Base-by-base conservation (phyloP, 2,797 vertebrate genomes). In the Tamandua tetradactyla region DNA sequence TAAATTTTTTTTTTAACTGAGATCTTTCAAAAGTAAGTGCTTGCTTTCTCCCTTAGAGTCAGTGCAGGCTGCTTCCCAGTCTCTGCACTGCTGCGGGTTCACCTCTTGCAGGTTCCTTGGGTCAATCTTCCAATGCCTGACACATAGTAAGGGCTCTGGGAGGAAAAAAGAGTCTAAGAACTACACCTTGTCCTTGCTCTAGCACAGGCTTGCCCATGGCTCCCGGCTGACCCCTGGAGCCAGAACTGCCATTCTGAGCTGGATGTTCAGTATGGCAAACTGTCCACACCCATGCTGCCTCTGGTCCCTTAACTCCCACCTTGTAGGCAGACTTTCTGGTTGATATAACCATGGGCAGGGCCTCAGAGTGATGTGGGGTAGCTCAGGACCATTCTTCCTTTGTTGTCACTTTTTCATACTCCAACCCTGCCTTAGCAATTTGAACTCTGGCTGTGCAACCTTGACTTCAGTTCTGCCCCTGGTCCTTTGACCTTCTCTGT, bases 1-100 rank as follows among this genome's bases (percentile, higher is more conserved):
- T 55, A 35, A 57, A 72, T 42, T 89, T 78, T 68, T 7, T 62
- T 15, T 74, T 90, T 90, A 6, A 30, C 1, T n/a, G 35, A 71
- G 42, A 11, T 59, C 27, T 94, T 95, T 90, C 59, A 64, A 40
- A 87, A 90, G 22, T n/a, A 17, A 55, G 64, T 8, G 0, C 44
- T 79, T 49, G 71, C 47, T 93, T 84, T 74, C 30, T 47, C 37
- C 47, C 37, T 35, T 37, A 5, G 35, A 47, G 25, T 17, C 0
- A 5, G 32, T 20, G 12, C 32, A 7, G 5, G 7, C 52, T n/a
- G 22, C 42, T 55, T 66, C 11, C 64, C 15, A 61, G n/a, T 35
- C 20, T 93, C 66, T 75, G 87, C 15, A n/a, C 55, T 18, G 11
- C 61, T 55, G 6, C 7, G 44, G 25, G 6, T 32, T 40, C 2